phyloP scores from a whole-genome alignment of 2,797 vertebrate species.

The Pantherophis vulpinus region DNA sequence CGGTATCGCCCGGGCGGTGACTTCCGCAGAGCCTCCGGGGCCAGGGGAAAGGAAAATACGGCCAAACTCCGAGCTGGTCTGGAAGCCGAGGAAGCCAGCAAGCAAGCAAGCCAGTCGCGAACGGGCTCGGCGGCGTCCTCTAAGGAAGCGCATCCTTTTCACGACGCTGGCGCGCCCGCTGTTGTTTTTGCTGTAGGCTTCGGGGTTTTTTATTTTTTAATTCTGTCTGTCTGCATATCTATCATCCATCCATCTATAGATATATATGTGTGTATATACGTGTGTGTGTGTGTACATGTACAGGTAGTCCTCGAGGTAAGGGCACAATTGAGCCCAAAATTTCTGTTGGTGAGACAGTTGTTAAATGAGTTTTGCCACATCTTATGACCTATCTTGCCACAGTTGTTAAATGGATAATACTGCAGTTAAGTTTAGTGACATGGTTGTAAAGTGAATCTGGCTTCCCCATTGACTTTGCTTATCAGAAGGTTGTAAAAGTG shows the following conservation, averaged over 20 bases:
- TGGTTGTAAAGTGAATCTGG: background rate
- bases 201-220: background rate
- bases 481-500: background rate
- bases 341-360: background rate
- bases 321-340: background rate
- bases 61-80: background rate
- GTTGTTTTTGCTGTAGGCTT: background rate
- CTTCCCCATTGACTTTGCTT: background rate
- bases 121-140: background rate
- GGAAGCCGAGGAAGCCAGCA: background rate
- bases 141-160: background rate
- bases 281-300: too few species aligned
- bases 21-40: slow-evolving; percentile 64
- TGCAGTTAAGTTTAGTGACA: background rate
- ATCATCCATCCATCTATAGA: background rate
- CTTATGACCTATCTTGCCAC: background rate
- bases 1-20: slow-evolving; percentile 23
- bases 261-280: background rate
- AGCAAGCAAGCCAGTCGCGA: background rate
- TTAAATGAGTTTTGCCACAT: background rate
- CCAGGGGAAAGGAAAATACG: slow-evolving; percentile 54
- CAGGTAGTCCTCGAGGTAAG: background rate
- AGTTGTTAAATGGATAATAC: background rate
- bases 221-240: background rate
- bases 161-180: too few species aligned